These are phyloP conservation scores for Brachionus angularis DNA, from an alignment of 1,140 invertebrate genomes.

Conservation along the genomic window DNA sequence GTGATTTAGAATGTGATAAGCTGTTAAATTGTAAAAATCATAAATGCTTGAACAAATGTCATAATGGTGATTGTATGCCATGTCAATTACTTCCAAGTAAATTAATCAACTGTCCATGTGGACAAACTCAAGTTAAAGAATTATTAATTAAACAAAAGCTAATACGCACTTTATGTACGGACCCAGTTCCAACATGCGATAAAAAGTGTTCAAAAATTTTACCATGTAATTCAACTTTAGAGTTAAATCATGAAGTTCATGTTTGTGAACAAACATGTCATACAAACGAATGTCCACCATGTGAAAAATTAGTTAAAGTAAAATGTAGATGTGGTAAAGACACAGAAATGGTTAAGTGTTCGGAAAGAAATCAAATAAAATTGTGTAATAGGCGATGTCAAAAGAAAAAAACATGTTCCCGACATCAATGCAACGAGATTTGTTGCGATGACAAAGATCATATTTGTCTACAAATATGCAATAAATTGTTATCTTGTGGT, in stretches of 20 bases:
- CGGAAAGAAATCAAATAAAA: constrained; percentile 56
- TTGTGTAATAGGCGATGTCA: constrained; percentile 80
- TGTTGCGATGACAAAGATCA: constrained; percentile 74
- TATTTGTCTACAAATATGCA: constrained; percentile 75
- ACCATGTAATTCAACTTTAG: constrained; percentile 61
- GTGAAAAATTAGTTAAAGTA: constrained; percentile 70
- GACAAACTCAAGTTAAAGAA: constrained; percentile 63
- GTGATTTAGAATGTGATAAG: constrained; percentile 50
- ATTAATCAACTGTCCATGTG: constrained; percentile 77
- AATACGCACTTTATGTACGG: constrained; percentile 67
- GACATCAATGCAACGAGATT: constrained; percentile 77
- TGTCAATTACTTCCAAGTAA: constrained; percentile 51
- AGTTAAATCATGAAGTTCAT: constrained; percentile 39
- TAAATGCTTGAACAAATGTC: constrained; percentile 53
- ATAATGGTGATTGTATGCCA: constrained; percentile 50
- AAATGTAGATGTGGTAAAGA: constrained; percentile 77
- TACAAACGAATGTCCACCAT: constrained; percentile 70
- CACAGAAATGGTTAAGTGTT: constrained; percentile 71
- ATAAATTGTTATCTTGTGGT: constrained; percentile 74
- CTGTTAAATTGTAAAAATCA: constrained; percentile 56
- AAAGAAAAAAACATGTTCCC: constrained; percentile 77
- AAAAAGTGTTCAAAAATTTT: constrained; percentile 72
- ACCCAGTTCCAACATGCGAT: constrained; percentile 79
- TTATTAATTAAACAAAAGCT: constrained; percentile 47
- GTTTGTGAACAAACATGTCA: constrained; percentile 28